These are phyloP conservation scores for Theretra japonica DNA, from an alignment of 2,888 invertebrate genomes.

Conservation along the genomic window DNA sequence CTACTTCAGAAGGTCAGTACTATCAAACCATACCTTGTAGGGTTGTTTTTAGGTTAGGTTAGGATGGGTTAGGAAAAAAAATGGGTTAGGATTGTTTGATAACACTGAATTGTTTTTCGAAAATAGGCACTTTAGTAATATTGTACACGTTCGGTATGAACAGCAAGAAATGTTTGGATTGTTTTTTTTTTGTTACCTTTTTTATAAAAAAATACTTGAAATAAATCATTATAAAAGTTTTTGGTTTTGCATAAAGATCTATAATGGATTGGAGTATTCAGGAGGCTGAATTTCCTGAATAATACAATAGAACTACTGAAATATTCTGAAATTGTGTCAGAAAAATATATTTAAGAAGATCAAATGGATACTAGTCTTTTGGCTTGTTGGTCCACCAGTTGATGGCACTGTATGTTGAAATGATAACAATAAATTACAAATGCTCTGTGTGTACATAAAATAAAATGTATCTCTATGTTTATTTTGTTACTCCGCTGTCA, in stretches of 20 bases:
- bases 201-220: background rate
- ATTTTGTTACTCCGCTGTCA: constrained; percentile 6
- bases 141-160: background rate
- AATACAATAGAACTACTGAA: too few relatives aligned
- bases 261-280: too few relatives aligned
- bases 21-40: background rate
- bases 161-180: background rate
- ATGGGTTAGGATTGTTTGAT: background rate
- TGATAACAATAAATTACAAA: background rate
- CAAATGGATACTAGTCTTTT: background rate
- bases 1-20: constrained; percentile 93
- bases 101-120: background rate
- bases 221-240: too few relatives aligned
- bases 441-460: constrained; percentile 3
- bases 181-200: background rate
- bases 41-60: constrained; percentile 13
- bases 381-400: background rate
- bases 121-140: constrained; percentile 2
- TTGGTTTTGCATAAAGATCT: too few relatives aligned
- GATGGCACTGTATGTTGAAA: background rate
- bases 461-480: constrained; percentile 17
- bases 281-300: too few relatives aligned
- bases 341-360: too few relatives aligned
- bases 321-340: too few relatives aligned
- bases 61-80: constrained; percentile 25